Evolutionary conservation across 2,797 vertebrate genomes (phyloP).

Genomic region (Aldrovandia affinis): DNA sequence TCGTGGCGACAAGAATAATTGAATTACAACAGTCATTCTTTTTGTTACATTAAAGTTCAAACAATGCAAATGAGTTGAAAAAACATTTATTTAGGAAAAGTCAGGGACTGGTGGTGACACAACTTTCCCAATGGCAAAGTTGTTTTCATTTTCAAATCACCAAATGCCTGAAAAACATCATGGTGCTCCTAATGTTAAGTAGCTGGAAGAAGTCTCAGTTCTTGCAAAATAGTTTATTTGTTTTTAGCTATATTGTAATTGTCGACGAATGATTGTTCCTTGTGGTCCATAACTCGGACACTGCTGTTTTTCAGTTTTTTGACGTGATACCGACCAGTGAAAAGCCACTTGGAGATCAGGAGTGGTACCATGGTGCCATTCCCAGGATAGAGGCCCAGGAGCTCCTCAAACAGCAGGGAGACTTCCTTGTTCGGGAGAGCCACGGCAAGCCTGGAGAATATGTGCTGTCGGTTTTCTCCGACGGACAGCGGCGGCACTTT

Average conservation of each 20-base stretch:
- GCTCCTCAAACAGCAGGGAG: constrained; percentile 90
- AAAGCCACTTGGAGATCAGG: constrained; percentile 89
- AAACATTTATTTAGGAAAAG: too few species aligned
- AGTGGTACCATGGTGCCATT: constrained; percentile 97
- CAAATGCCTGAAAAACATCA: too few species aligned
- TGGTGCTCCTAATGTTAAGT: background rate
- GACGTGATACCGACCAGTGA: constrained; percentile 86
- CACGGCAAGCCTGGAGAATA: constrained; percentile 98
- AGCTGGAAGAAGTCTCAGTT: background rate
- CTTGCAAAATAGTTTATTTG: background rate
- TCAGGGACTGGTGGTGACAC: too few species aligned
- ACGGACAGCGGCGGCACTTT: constrained; percentile 92
- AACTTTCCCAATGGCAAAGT: too few species aligned
- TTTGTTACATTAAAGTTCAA: too few species aligned
- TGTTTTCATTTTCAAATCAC: too few species aligned
- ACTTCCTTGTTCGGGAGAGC: constrained; percentile 95
- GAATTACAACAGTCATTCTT: too few species aligned
- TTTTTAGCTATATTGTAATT: background rate
- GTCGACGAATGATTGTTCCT: background rate
- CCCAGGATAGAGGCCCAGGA: constrained; percentile 94
- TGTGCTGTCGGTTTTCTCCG: constrained; percentile 95
- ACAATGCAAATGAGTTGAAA: too few species aligned
- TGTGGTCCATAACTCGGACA: background rate
- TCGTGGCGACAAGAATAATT: too few species aligned
- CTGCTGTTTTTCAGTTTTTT: constrained; percentile 74